These are phyloP conservation scores for Geophilus truncorum DNA, from an alignment of 2,888 invertebrate species.

Conservation along the genomic window DNA sequence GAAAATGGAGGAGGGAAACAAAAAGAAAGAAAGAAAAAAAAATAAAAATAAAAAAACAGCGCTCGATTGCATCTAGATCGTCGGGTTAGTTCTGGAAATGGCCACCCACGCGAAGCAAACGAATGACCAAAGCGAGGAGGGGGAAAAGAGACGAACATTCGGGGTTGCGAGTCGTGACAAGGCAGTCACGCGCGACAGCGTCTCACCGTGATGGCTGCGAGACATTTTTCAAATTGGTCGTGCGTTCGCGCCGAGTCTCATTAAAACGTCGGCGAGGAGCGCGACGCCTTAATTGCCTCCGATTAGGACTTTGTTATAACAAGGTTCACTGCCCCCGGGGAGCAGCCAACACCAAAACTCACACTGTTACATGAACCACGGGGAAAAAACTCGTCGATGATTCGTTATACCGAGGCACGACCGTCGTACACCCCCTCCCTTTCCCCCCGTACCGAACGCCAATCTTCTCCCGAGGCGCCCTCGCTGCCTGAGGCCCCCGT, in stretches of 20 bases:
- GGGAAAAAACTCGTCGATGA: background rate
- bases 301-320: background rate
- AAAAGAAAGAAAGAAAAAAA: background rate
- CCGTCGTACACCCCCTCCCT: background rate
- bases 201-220: constrained; percentile 9
- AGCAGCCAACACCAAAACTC: background rate
- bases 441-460: background rate
- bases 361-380: background rate
- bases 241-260: constrained; percentile 14
- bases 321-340: background rate
- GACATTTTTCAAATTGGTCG: constrained; percentile 17
- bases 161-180: constrained; percentile 1
- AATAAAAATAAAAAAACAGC: background rate
- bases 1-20: background rate
- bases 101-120: constrained; percentile 6
- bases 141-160: constrained; percentile 11
- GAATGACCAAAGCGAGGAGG: constrained; percentile 14
- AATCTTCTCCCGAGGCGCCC: constrained; percentile 14
- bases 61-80: background rate
- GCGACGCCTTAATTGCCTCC: constrained; percentile 8
- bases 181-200: constrained; percentile 13
- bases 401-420: background rate
- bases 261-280: background rate
- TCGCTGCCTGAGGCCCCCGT: constrained; percentile 7
- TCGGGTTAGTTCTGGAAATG: constrained; percentile 1